Percentiles rank a stretch among this genome's conserved stretches.
Evolutionary conservation across 2,888 invertebrate genomes (phyloP).

Genomic region (Conops quadrifasciatus): DNA sequence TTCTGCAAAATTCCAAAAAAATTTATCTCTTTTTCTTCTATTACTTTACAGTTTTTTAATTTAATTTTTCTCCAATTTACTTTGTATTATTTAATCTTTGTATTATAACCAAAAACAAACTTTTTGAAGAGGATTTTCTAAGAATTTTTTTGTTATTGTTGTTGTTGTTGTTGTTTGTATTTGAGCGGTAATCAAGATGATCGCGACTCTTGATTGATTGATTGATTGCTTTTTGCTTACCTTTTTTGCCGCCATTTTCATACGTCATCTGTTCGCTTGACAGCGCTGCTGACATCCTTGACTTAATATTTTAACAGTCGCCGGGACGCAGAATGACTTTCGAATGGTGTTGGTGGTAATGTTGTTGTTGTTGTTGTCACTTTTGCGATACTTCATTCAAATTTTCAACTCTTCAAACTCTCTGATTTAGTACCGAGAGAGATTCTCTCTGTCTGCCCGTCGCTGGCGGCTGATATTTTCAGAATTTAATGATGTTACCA

Average conservation of each 20-base stretch:
- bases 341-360: too few species aligned
- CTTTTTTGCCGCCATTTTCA: not conserved
- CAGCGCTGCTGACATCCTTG: constrained; percentile 19
- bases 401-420: too few species aligned
- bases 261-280: constrained; percentile 17
- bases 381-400: not conserved
- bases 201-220: not conserved
- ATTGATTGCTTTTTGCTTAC: constrained; percentile 9
- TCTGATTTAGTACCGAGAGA: too few species aligned
- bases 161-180: too few species aligned
- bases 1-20: too few species aligned
- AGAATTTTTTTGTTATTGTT: not conserved
- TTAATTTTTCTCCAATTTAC: not conserved
- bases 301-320: constrained; percentile 10
- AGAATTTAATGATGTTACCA: constrained; percentile 19
- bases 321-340: too few species aligned
- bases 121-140: not conserved
- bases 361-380: not conserved
- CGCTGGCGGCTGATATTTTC: constrained; percentile 21
- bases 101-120: not conserved
- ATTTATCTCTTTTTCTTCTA: not conserved
- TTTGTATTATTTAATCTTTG: not conserved
- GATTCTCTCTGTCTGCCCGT: not conserved
- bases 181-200: not conserved
- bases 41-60: not conserved